A percentile compares a stretch with the other conserved stretches of the same genome.
Evolutionary conservation across 2,888 invertebrate genomes (phyloP).

Genomic region (Ectemnius lituratus): DNA sequence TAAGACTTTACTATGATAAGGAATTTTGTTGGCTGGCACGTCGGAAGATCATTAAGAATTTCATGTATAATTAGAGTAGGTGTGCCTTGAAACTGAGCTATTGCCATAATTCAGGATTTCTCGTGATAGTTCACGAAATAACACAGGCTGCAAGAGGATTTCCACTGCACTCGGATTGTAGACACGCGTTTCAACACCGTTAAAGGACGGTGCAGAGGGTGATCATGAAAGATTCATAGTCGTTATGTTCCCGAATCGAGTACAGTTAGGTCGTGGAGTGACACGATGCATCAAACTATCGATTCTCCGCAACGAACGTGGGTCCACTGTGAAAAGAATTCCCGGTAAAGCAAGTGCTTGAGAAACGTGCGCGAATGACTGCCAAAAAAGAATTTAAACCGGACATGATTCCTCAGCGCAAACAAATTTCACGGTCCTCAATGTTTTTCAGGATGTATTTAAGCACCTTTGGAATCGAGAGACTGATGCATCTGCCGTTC

Average conservation of each 20-base stretch:
- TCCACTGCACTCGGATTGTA: slow-evolving; percentile 22
- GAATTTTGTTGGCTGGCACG: too few relatives aligned
- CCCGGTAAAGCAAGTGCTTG: slow-evolving; percentile 1
- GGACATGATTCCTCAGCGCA: too few relatives aligned
- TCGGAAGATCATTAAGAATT: too few relatives aligned
- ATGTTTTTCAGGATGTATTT: too few relatives aligned
- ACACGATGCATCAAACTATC: slow-evolving; percentile 24
- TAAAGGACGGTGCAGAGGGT: slow-evolving; percentile 18
- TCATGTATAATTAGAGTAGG: too few relatives aligned
- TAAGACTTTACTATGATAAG: neutral
- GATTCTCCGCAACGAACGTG: slow-evolving; percentile 24
- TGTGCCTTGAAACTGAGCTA: too few relatives aligned
- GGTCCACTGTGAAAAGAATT: slow-evolving; percentile 19
- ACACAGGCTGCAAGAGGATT: neutral
- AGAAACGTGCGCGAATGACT: neutral
- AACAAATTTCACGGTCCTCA: too few relatives aligned
- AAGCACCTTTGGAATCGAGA: too few relatives aligned
- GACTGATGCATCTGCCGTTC: too few relatives aligned
- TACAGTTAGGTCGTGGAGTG: slow-evolving; percentile 27
- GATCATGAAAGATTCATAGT: slow-evolving; percentile 45
- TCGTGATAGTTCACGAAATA: slow-evolving; percentile 16
- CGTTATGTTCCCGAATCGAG: slow-evolving; percentile 26
- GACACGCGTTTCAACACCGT: slow-evolving; percentile 36
- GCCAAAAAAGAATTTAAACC: neutral
- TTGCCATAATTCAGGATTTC: neutral